phyloP scores from a whole-genome alignment of 2,113 vertebrate genomes.

The Psilopsiagon aurifrons region DNA sequence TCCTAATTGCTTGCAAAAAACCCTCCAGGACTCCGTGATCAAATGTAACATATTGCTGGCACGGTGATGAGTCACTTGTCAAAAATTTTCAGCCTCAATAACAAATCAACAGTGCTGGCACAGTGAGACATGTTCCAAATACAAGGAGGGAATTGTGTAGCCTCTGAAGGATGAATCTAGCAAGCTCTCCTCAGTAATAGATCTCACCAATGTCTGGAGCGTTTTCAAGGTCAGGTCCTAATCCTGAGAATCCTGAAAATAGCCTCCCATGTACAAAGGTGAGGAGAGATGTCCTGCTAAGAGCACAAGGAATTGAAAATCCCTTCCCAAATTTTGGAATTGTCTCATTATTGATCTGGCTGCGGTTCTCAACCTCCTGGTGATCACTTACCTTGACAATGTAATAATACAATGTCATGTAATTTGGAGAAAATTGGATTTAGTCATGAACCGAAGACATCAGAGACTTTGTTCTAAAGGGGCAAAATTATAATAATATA shows the following conservation, averaged over 20 bases:
- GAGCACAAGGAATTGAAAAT: background rate
- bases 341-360: background rate
- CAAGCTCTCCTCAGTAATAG: background rate
- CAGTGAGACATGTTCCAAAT: background rate
- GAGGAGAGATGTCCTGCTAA: background rate
- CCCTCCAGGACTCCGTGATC: slow-evolving; percentile 61
- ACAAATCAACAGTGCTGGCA: background rate
- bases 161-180: background rate
- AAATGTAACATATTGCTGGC: slow-evolving; percentile 54
- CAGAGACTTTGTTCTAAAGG: background rate
- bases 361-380: background rate
- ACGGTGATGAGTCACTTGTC: slow-evolving; percentile 25
- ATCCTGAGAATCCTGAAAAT: background rate
- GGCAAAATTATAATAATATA: background rate
- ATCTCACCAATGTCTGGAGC: background rate
- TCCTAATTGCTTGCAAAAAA: slow-evolving; percentile 70
- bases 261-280: background rate
- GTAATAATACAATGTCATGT: background rate
- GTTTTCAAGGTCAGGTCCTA: background rate
- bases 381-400: background rate
- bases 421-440: background rate
- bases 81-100: slow-evolving; percentile 21
- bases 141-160: background rate
- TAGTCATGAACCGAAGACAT: background rate
- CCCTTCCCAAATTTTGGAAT: background rate